phyloP scores from a whole-genome alignment of 2,888 invertebrate species.

The Trichogramma evanescens region DNA sequence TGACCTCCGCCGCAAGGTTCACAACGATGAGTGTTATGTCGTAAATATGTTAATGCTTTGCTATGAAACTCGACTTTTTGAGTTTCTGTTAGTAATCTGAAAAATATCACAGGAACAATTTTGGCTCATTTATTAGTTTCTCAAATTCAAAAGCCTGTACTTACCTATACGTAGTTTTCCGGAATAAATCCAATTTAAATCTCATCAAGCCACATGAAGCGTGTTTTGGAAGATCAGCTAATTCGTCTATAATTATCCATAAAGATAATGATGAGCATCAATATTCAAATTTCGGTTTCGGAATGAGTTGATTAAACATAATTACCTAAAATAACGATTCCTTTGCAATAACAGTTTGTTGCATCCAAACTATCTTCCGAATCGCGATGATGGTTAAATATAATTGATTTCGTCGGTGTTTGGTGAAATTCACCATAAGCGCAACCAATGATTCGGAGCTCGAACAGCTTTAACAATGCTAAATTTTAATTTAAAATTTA shows the following conservation, averaged over 20 bases:
- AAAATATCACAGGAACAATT: background rate
- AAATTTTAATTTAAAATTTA: background rate
- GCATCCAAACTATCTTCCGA: too few relatives aligned
- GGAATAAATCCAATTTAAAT: slow-evolving; percentile 54
- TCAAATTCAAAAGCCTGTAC: background rate
- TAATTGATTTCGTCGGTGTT: too few relatives aligned
- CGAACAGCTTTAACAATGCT: slow-evolving; percentile 57
- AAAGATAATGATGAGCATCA: background rate
- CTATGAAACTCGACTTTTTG: slow-evolving; percentile 59
- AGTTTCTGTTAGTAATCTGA: slow-evolving; percentile 54
- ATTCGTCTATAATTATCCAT: slow-evolving; percentile 43
- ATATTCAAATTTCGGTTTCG: background rate
- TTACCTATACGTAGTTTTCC: slow-evolving; percentile 54
- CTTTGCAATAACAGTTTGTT: slow-evolving; percentile 45
- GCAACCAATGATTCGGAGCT: slow-evolving; percentile 56
- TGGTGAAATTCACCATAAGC: slow-evolving; percentile 54
- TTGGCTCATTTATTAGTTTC: background rate
- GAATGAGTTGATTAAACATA: background rate
- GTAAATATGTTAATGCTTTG: slow-evolving; percentile 54
- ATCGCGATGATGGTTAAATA: too few relatives aligned
- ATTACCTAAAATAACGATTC: slow-evolving; percentile 42
- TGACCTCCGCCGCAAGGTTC: slow-evolving; percentile 53
- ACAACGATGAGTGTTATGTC: slow-evolving; percentile 55
- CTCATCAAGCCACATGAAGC: slow-evolving; percentile 59
- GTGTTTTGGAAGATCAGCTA: slow-evolving; percentile 54